Base-by-base conservation (phyloP, 2,797 vertebrate species). In the Tauraco hartlaubi region DNA sequence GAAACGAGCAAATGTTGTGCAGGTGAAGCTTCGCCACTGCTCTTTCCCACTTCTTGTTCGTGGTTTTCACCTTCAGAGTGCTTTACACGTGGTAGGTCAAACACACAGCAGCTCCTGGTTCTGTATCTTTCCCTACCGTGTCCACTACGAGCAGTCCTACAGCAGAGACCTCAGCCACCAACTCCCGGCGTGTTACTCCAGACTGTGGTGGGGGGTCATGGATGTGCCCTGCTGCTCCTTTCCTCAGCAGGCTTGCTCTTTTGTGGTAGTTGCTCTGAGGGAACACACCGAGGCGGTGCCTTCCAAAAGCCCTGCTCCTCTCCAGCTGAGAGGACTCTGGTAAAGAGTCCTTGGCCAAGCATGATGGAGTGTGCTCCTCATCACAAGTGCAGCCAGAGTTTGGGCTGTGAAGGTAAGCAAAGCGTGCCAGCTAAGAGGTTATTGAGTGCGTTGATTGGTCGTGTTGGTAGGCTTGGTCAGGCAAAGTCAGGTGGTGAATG, bases 161-260 rank as follows among this genome's bases (percentile, higher is more conserved):
- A 58, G 85, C 31, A 52, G 56, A 43, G 85, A 54, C 20, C 4
- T 29, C 29, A 46, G 20, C 54, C 17, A 2, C 1, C 6, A 52
- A 0, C 15, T 46, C 28, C 44, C 37, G 58, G 14, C 0, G 0
- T 0, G 2, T 29, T 84, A 71, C 29, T 62, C 43, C 2, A 17
- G 29, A 26, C 21, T 49, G 0, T 43, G 56, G 9, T 0, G 0
- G n/a, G 49, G 14, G 28, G 3, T 14, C 39, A 4, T 1, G 18
- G 28, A 6, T 21, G 23, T 21, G 22, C 3, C 8, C 25, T 25
- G 20, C 11, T n/a, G 23, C 4, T 71, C 21, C 51, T 54, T 10
- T 48, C 17, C 37, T 72, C 25, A 10, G 9, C 41, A 17, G 11
- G 6, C 33, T 59, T 55, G 6, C 22, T 58, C 28, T 77, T 58